Evolutionary conservation across 2,888 invertebrate genomes (phyloP).

Genomic region (Drosophila mimica): DNA sequence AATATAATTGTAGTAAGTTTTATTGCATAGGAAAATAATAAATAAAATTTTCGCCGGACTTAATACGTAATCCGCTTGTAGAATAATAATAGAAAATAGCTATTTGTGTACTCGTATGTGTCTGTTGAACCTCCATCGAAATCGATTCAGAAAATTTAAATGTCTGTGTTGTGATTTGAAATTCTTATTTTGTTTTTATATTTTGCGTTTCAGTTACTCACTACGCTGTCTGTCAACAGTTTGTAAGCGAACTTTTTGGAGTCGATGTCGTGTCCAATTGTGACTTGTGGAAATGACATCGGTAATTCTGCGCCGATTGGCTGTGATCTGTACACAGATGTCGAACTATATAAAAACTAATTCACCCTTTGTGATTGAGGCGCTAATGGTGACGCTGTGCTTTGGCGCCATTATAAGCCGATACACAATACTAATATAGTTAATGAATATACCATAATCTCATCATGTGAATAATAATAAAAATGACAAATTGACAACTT

Average conservation of each 20-base stretch:
- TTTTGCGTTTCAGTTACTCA: constrained; percentile 34
- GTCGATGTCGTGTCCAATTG: constrained; percentile 35
- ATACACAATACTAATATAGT: constrained; percentile 67
- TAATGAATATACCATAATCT: constrained; percentile 5
- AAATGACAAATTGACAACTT: constrained; percentile 20
- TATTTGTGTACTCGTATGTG: neutral
- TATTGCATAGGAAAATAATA: too few species aligned
- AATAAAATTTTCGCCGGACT: neutral
- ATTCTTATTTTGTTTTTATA: constrained; percentile 6
- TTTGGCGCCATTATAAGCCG: constrained; percentile 79
- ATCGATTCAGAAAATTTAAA: constrained; percentile 36
- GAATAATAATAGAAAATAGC: neutral
- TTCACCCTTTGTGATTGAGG: constrained; percentile 81
- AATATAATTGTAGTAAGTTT: too few species aligned
- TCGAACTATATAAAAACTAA: constrained; percentile 77
- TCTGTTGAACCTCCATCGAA: constrained; percentile 21
- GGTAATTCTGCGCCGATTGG: constrained; percentile 61
- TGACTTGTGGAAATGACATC: constrained; percentile 62
- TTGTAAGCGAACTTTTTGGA: constrained; percentile 41
- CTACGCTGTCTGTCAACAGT: constrained; percentile 40
- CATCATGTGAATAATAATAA: constrained; percentile 35
- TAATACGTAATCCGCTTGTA: neutral
- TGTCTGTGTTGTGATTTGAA: constrained; percentile 23
- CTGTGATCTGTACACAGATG: constrained; percentile 63
- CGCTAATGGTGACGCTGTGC: constrained; percentile 76